Percentiles rank a stretch among this genome's conserved stretches.
Evolutionary conservation across 2,797 vertebrate genomes (phyloP).

Genomic region (Tinamus major): DNA sequence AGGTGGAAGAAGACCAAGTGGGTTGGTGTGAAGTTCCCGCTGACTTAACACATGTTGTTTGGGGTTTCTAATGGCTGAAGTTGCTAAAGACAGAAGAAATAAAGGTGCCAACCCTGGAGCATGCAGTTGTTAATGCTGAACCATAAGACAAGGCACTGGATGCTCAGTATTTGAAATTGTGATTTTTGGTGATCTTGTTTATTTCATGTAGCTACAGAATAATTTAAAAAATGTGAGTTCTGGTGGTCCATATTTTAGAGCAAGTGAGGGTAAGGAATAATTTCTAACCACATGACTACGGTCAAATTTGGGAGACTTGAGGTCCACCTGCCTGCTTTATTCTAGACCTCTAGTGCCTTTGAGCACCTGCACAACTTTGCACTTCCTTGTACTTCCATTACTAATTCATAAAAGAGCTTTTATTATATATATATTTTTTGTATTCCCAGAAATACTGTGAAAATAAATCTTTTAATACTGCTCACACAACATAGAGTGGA

Average conservation of each 20-base stretch:
- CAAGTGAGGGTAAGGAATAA: background rate
- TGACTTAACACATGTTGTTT: background rate
- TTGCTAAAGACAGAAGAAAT: background rate
- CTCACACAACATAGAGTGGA: background rate
- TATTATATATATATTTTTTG: background rate
- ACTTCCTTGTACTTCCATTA: background rate
- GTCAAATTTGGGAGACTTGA: background rate
- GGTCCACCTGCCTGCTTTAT: background rate
- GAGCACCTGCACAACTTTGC: background rate
- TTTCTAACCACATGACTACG: accelerated
- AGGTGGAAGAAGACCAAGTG: background rate
- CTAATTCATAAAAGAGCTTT: background rate
- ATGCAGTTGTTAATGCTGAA: background rate
- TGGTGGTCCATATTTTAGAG: background rate
- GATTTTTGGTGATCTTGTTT: background rate
- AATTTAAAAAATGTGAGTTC: background rate
- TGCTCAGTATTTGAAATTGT: background rate
- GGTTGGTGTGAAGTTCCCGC: background rate
- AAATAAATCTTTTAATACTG: background rate
- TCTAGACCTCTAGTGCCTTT: background rate
- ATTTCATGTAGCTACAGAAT: background rate
- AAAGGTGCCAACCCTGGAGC: background rate
- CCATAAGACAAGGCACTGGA: background rate
- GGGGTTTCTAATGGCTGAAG: background rate
- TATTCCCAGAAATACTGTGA: background rate